Conservation (phyloP, 2,113 vertebrate genomes). For the Indicator maculatus region DNA sequence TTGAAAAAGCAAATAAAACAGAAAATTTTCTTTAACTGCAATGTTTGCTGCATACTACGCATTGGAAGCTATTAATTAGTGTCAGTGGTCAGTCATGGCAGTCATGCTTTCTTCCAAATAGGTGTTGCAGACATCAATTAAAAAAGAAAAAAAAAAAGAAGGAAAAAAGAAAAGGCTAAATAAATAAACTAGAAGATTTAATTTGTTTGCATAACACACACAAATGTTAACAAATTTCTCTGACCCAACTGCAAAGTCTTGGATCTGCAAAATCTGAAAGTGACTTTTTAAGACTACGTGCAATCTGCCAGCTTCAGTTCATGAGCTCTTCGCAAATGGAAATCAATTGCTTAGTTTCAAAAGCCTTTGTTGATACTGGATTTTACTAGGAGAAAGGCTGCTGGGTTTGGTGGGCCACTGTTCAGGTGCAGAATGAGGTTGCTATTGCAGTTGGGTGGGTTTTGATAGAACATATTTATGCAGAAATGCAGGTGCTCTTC, state of each 20-base stretch:
- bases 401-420: background rate
- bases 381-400: background rate
- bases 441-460: background rate
- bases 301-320: background rate
- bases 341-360: conserved; percentile 24
- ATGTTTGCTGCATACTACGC: background rate
- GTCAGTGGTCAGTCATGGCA: background rate
- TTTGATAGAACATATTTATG: background rate
- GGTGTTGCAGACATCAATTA: background rate
- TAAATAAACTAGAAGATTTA: background rate
- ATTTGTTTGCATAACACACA: background rate
- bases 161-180: background rate
- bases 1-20: background rate
- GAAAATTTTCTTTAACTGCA: background rate
- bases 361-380: conserved; percentile 4
- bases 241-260: background rate
- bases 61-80: background rate
- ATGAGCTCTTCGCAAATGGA: background rate
- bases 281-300: background rate
- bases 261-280: background rate
- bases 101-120: background rate
- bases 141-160: background rate
- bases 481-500: background rate
- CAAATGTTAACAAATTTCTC: background rate
- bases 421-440: background rate